Conservation (phyloP, 2,113 vertebrate genomes). For the Psittacula cyanocephala region DNA sequence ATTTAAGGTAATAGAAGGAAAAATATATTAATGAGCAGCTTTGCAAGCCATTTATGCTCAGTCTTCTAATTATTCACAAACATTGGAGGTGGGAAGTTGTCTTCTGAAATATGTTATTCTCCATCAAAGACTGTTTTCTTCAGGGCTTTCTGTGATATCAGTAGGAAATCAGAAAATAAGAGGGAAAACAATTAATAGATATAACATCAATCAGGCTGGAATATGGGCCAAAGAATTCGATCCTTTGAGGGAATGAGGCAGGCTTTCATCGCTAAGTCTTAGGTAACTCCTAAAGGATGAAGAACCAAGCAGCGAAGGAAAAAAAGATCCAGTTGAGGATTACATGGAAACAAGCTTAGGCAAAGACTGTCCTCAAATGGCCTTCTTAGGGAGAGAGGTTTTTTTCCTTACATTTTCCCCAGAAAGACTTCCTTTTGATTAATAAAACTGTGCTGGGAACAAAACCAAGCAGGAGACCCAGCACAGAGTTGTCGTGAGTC, state of each 20-base stretch:
- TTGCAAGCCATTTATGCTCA: background rate
- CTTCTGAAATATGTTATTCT: conserved; percentile 45
- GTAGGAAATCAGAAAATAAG: conserved; percentile 61
- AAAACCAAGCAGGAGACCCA: background rate
- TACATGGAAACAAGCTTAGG: background rate
- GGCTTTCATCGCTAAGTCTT: conserved; percentile 11
- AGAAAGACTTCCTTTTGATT: background rate
- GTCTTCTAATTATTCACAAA: conserved; percentile 28
- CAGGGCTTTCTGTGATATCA: conserved; percentile 44
- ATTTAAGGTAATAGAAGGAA: background rate
- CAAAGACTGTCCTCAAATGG: background rate
- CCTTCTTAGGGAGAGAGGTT: background rate
- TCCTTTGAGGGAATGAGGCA: background rate
- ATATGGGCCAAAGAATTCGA: conserved; percentile 25
- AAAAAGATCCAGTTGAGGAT: background rate
- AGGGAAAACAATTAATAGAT: conserved; percentile 60
- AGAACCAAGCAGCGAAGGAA: background rate
- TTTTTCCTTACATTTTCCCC: background rate
- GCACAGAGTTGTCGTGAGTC: background rate
- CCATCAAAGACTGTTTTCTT: conserved; percentile 51
- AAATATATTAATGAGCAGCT: background rate
- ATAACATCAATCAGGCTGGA: conserved; percentile 39
- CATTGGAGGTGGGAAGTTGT: background rate
- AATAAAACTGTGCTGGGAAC: background rate
- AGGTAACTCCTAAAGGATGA: background rate